Evolutionary conservation across 2,888 invertebrate genomes (phyloP), one percentile per base, ranked within the genome.

Genomic region (Torymus tubicola): DNA sequence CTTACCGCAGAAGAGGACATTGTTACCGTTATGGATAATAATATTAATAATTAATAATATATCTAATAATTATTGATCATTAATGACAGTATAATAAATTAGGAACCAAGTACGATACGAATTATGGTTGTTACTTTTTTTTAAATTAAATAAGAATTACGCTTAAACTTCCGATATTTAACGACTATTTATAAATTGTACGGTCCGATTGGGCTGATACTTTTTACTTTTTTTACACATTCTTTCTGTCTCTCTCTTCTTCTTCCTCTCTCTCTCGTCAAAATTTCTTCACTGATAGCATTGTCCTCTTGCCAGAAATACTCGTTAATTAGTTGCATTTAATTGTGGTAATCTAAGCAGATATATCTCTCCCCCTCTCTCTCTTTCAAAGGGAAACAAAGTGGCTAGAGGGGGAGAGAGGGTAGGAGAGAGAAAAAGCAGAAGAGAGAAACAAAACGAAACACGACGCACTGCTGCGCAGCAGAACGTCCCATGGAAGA

Each of bases 101-200:
- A 90, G 90, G 90, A 90, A 90, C 90, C 89, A 90, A 88, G 87
- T 89, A 90, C 87, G 88, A 88, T 88, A 89, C 86, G 85, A 89
- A 87, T 86, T 87, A 87, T 86, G 86, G 86, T 87, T 86, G 85
- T 78, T 79, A 82, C 21, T 76, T 81, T 74, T 50, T 71, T 79
- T 79, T 86, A 87, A 88, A 87, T 89, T 89, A 88, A 89, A 89
- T 89, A 87, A 88, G 82, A 85, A 73, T 83, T 85, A 87, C 84
- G 81, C 86, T 42, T 82, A 86, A 85, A 83, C 75, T 82, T 85
- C 81, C 81, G 83, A 83, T 85, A 82, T 81, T 84, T 86, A 85
- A 85, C 82, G 86, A 85, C 84, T 87, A 87, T 87, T 86, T 85
- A 85, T 86, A 86, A 85, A 85, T 85, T 84, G 84, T 83, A 81